Percentiles rank a stretch among this genome's conserved stretches.
Conservation (phyloP, 2,113 vertebrate genomes). For the Nanorana parkeri region DNA sequence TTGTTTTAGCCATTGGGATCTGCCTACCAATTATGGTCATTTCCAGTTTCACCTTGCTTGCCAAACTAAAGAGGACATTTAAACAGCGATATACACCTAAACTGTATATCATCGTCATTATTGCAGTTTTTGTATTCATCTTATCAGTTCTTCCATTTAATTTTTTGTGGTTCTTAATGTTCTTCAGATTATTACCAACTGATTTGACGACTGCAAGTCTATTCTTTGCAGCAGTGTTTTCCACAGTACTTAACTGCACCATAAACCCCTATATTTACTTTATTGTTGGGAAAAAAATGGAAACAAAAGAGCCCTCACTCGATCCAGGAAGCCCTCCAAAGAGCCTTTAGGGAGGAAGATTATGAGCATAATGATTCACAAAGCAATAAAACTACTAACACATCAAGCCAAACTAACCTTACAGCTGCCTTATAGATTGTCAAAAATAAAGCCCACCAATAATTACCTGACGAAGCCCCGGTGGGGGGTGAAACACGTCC, state of each 20-base stretch:
- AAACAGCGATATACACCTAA: not conserved
- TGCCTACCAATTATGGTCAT: conserved; percentile 57
- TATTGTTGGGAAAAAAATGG: conserved; percentile 38
- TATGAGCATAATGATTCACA: not conserved
- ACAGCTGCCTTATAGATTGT: not conserved
- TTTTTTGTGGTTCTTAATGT: conserved; percentile 50
- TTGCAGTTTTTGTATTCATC: conserved; percentile 58
- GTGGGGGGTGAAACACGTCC: no score
- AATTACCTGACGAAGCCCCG: no score
- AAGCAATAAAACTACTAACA: not conserved
- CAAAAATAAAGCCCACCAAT: no score
- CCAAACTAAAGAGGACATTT: conserved; percentile 49
- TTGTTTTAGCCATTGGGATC: conserved; percentile 57
- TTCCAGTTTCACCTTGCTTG: conserved; percentile 34
- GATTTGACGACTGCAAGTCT: not conserved
- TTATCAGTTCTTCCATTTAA: conserved; percentile 44
- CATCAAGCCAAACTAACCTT: conserved; percentile 2
- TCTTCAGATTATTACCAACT: not conserved
- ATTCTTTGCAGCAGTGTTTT: conserved; percentile 20
- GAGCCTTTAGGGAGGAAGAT: conserved; percentile 55
- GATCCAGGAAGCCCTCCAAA: conserved; percentile 53
- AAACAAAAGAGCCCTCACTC: conserved; percentile 7
- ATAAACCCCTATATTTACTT: conserved; percentile 53
- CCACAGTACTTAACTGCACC: conserved; percentile 58
- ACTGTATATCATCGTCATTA: conserved; percentile 42